Conservation (phyloP, 2,113 vertebrate genomes). For the Xiphophorus hellerii region DNA sequence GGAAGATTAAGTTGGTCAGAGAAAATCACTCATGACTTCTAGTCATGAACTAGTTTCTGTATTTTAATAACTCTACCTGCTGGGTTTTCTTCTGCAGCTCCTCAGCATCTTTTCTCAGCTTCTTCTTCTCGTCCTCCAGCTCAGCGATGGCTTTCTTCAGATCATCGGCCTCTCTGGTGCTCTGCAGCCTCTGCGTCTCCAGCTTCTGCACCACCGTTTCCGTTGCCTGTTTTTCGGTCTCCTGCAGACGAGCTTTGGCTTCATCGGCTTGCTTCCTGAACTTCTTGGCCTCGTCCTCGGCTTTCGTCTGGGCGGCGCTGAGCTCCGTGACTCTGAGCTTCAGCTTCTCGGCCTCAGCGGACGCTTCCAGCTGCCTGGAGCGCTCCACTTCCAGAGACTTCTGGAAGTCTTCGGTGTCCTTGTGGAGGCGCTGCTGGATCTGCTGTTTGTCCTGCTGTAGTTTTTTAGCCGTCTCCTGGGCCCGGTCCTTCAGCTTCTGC, state of each 20-base stretch:
- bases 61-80: constrained; percentile 82
- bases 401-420: constrained; percentile 92
- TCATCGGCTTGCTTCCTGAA: constrained; percentile 93
- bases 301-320: constrained; percentile 87
- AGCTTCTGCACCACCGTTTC: constrained; percentile 86
- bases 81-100: constrained; percentile 90
- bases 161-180: constrained; percentile 86
- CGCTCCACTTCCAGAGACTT: constrained; percentile 89
- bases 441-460: constrained; percentile 92
- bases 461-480: constrained; percentile 89
- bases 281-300: constrained; percentile 88
- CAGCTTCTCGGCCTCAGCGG: constrained; percentile 87
- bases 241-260: constrained; percentile 81
- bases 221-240: constrained; percentile 84
- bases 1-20: constrained; percentile 17
- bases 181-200: constrained; percentile 90
- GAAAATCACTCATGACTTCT: not conserved
- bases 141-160: constrained; percentile 85
- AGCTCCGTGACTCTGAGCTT: constrained; percentile 87
- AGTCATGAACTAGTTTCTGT: not conserved
- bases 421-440: constrained; percentile 88
- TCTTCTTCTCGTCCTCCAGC: constrained; percentile 89
- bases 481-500: constrained; percentile 91
- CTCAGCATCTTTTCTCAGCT: constrained; percentile 86
- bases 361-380: constrained; percentile 86